A percentile compares a stretch with the other conserved stretches of the same genome.
Conservation (phyloP, 2,113 vertebrate species). For the Ellobius talpinus region DNA sequence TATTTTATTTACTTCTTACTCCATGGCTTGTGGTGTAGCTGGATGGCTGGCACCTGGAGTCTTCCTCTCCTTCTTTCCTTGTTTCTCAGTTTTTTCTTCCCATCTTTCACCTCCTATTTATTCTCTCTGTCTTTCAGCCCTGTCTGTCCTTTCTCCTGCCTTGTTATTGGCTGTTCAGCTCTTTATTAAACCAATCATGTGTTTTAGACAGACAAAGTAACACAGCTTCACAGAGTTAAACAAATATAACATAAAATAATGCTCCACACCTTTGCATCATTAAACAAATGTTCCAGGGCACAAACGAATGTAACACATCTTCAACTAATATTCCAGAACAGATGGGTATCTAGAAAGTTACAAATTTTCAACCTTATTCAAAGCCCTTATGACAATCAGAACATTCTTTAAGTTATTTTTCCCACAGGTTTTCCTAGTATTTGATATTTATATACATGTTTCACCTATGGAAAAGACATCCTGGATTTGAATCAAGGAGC, state of each 20-base stretch:
- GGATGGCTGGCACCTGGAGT: neutral
- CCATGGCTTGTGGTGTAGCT: neutral
- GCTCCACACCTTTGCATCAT: neutral
- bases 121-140: neutral
- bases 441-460: slow-evolving; percentile 39
- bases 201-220: neutral
- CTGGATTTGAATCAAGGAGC: slow-evolving; percentile 4
- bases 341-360: neutral
- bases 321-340: neutral
- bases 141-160: neutral
- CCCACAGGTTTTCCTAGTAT: neutral
- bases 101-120: neutral
- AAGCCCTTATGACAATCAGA: slow-evolving; percentile 15
- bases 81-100: neutral
- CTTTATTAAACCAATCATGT: neutral
- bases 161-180: neutral
- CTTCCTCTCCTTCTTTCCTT: neutral
- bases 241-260: neutral
- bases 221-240: neutral
- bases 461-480: slow-evolving; percentile 33
- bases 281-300: neutral
- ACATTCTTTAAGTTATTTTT: slow-evolving; percentile 21
- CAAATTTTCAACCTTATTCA: slow-evolving; percentile 15
- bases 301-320: neutral
- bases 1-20: neutral